Evolutionary conservation across 2,888 invertebrate species (phyloP).

Genomic region (Alloscopus bannaensis): DNA sequence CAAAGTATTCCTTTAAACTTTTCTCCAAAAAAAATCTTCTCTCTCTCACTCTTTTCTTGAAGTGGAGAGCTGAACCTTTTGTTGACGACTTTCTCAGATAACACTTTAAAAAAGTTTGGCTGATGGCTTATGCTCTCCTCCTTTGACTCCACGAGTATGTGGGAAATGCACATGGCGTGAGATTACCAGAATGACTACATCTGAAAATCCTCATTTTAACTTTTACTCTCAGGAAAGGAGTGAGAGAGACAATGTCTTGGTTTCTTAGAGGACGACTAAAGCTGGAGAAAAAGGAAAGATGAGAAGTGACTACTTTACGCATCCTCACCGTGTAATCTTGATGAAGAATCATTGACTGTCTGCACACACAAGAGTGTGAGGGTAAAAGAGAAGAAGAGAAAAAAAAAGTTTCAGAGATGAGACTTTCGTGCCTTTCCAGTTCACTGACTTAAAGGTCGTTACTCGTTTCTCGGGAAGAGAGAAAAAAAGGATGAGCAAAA

Average conservation of each 20-base stretch:
- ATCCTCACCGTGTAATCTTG: slow-evolving; percentile 63
- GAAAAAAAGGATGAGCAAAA: slow-evolving; percentile 53
- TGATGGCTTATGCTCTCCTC: slow-evolving; percentile 35
- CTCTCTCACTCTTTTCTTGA: not conserved
- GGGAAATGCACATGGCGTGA: slow-evolving; percentile 36
- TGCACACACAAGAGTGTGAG: not conserved
- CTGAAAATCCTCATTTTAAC: slow-evolving; percentile 41
- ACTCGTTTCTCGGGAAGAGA: slow-evolving; percentile 57
- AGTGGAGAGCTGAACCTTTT: too few relatives aligned
- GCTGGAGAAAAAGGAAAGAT: slow-evolving; percentile 36
- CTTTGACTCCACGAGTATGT: slow-evolving; percentile 29
- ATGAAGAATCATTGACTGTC: slow-evolving; percentile 65
- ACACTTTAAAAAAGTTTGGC: slow-evolving; percentile 49
- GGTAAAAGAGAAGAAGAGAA: slow-evolving; percentile 4
- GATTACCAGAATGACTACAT: slow-evolving; percentile 47
- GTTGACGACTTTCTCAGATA: slow-evolving; percentile 32
- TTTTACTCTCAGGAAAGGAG: slow-evolving; percentile 25
- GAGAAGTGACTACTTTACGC: slow-evolving; percentile 61
- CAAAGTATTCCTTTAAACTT: slow-evolving; percentile 44
- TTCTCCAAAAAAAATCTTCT: slow-evolving; percentile 11
- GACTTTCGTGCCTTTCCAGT: slow-evolving; percentile 60
- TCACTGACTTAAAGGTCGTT: slow-evolving; percentile 66
- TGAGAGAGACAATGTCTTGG: not conserved
- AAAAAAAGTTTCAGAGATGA: slow-evolving; percentile 55
- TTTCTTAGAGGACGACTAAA: not conserved